Base-by-base conservation (phyloP, 2,888 invertebrate species). In the Xestobium rufovillosum region DNA sequence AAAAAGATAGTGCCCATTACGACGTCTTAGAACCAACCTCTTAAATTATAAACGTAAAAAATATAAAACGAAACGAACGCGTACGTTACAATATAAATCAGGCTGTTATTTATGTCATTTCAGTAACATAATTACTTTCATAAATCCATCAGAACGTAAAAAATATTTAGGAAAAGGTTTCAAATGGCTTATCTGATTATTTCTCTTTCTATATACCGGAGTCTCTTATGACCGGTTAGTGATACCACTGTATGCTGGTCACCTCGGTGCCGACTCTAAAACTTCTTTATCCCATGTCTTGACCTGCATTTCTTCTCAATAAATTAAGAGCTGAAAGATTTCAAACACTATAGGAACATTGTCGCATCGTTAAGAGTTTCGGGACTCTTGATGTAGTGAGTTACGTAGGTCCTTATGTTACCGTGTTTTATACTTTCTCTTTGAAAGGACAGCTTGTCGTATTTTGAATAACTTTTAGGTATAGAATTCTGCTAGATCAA, bases 91-190 rank as follows among this genome's bases (percentile, higher is more conserved):
- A 31, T 34, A 55, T 57, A 57, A 53, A 56, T 59, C 57, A 57
- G 52, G 38, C 23, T 39, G 49, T 56, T 52, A 59, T 59, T 59
- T 59, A 58, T 59, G 56, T 55, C 56, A 53, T 55, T 57, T 57
- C 56, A 50, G 50, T 50, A 47, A 47, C 45, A 55, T 59, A 59
- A 59, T 59, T 57, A 56, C 58, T 51, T 52, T 55, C 57, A 59
- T 59, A 59, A 59, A 59, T 59, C 57, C 53, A 55, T 59, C 57
- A 53, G 56, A 41, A 42, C n/a, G 38, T 41, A 44, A 52, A 51
- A 53, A 51, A 51, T 53, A 56, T 56, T 52, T 50, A 50, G 53
- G 31, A 36, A 39, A 51, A 55, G 58, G 56, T 58, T 19, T 19
- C 23, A 19, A 19, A 19, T n/a, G n/a, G 48, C 48, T 52, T 56